These are phyloP conservation scores for Dendrocincla tyrannina DNA, from an alignment of 2,797 vertebrate genomes.

Conservation along the genomic window DNA sequence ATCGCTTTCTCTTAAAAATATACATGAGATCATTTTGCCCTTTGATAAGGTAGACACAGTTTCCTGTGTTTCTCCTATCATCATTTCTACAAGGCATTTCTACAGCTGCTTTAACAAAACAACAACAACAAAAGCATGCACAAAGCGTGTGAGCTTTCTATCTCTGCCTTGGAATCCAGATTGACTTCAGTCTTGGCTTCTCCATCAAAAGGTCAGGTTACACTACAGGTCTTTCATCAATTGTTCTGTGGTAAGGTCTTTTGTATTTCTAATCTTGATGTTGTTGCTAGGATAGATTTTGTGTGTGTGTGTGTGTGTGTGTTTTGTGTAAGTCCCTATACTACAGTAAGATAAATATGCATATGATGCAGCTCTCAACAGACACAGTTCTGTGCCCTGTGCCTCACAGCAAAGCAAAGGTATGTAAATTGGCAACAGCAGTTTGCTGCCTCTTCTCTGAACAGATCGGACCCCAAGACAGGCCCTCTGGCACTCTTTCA, in stretches of 20 bases:
- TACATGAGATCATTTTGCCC: not conserved
- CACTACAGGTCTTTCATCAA: not conserved
- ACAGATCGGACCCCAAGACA: not conserved
- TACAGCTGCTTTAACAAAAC: not conserved
- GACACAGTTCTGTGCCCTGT: not conserved
- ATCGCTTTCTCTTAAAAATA: not conserved
- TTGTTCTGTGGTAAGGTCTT: not conserved
- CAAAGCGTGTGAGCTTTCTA: not conserved
- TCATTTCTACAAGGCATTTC: not conserved
- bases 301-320: not conserved
- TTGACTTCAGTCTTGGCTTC: not conserved
- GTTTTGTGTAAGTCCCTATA: not conserved
- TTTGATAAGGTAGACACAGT: not conserved
- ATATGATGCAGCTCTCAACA: not conserved
- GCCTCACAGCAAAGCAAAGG: not conserved
- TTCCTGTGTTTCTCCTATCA: not conserved
- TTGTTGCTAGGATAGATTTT: not conserved
- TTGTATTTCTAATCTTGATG: constrained; percentile 9
- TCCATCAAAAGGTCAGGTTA: constrained; percentile 6
- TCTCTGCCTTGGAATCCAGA: not conserved
- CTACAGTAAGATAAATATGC: not conserved
- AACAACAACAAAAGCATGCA: not conserved
- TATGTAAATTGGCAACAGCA: not conserved
- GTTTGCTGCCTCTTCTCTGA: not conserved
- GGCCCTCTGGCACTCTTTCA: not conserved